Conservation (phyloP, 1,140 invertebrate species). For the Bombus polaris region DNA sequence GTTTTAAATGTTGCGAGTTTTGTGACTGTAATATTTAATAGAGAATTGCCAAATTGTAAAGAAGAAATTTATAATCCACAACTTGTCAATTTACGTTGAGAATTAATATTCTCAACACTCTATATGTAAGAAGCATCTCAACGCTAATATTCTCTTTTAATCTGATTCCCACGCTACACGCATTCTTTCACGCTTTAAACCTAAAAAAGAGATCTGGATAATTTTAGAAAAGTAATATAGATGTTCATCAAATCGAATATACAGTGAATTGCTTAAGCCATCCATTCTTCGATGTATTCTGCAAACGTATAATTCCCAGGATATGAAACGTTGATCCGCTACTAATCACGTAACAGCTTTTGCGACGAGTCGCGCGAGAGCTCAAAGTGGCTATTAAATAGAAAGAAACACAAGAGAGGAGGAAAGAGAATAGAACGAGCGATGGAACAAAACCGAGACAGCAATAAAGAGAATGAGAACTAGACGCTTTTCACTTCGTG, state of each 20-base stretch:
- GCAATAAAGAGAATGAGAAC: constrained; percentile 27
- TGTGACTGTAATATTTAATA: too few relatives aligned
- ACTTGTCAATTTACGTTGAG: too few relatives aligned
- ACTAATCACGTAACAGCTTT: constrained; percentile 37
- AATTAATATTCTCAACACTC: too few relatives aligned
- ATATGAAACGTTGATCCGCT: constrained; percentile 4
- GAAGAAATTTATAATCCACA: too few relatives aligned
- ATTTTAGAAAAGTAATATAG: background rate
- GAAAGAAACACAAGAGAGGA: constrained; percentile 6
- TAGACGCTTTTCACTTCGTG: constrained; percentile 45
- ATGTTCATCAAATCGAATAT: background rate
- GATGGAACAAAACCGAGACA: constrained; percentile 33
- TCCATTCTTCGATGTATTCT: background rate
- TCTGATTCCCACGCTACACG: too few relatives aligned
- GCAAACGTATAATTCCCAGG: background rate
- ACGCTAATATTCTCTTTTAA: too few relatives aligned
- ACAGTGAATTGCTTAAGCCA: background rate
- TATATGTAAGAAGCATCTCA: too few relatives aligned
- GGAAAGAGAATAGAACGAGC: background rate
- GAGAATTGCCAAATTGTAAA: too few relatives aligned
- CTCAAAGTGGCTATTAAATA: constrained; percentile 43
- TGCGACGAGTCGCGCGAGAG: background rate
- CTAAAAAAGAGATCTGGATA: background rate
- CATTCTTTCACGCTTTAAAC: too few relatives aligned
- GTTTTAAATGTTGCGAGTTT: too few relatives aligned